Evolutionary conservation across 92 coral and sea anemone genomes (phyloP).

Genomic region (Phymanthus crucifer): DNA sequence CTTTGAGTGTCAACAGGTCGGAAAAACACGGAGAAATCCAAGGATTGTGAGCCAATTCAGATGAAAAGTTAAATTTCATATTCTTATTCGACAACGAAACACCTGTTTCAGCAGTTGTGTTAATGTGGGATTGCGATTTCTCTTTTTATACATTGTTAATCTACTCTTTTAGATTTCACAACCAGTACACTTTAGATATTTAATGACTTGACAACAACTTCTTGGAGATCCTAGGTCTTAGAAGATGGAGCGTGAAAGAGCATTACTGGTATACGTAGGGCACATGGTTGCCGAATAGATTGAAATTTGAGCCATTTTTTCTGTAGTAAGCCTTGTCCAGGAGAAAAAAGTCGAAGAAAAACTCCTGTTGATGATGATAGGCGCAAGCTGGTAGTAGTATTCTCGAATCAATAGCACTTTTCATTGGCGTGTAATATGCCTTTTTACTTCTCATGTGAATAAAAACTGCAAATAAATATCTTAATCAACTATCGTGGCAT

Average conservation of each 20-base stretch:
- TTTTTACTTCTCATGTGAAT: slow-evolving; percentile 21
- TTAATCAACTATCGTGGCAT: slow-evolving; percentile 20
- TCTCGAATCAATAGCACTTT: slow-evolving; percentile 12
- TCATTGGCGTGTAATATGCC: slow-evolving; percentile 7
- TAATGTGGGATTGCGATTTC: slow-evolving; percentile 20
- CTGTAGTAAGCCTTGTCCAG: not conserved
- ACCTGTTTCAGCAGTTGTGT: slow-evolving; percentile 20
- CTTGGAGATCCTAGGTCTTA: not conserved
- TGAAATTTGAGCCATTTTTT: slow-evolving; percentile 18
- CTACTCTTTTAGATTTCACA: not conserved
- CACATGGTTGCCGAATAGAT: slow-evolving; percentile 25
- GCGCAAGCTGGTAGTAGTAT: not conserved
- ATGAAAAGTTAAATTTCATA: slow-evolving; percentile 12
- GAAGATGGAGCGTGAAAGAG: slow-evolving; percentile 5
- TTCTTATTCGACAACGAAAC: slow-evolving; percentile 15
- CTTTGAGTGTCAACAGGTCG: slow-evolving; percentile 19
- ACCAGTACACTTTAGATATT: not conserved
- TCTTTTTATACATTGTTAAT: slow-evolving; percentile 18
- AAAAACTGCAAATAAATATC: slow-evolving; percentile 33
- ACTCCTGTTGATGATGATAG: not conserved
- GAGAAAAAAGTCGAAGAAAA: not conserved
- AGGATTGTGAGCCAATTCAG: not conserved
- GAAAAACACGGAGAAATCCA: slow-evolving; percentile 5
- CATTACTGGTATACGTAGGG: slow-evolving; percentile 5
- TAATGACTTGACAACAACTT: not conserved